Base-by-base conservation (phyloP, 2,888 invertebrate genomes). In the Cerastis rubricosa region DNA sequence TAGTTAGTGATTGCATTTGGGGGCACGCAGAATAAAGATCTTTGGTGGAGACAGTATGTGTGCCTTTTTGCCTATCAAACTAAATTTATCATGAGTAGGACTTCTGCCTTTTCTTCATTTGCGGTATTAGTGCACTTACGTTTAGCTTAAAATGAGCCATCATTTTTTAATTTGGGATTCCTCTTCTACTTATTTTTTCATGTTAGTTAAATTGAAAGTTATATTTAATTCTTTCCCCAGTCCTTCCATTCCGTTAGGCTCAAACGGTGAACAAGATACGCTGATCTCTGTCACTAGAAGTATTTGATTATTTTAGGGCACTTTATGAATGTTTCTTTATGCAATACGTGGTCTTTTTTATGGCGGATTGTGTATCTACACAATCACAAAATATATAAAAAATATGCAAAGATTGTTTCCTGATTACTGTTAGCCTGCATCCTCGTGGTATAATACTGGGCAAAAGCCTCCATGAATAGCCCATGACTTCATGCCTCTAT, bases 111-210 rank as follows among this genome's bases (percentile, higher is more conserved):
- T 22, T n/a, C 35, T 64, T 54, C 8, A 12, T 9, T 40, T 11
- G 40, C 47, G 12, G 25, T 47, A 29, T 78, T 83, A 86, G 78
- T 88, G 87, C 88, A 81, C 85, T 87, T 78, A 80, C 40, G 70
- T 81, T 86, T 71, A 71, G 81, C 77, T 81, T 76, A 74, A 88
- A 85, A 88, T 87, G 83, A 87, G 71, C 76, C 63, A 71, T 75
- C 64, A 71, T 76, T 76, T 87, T 88, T 83, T 76, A 67, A 79
- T 81, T 81, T 85, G 11, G 45, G 25, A 66, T 61, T 71, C 59
- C 63, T 77, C 67, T 71, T 76, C 11, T 73, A 40, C 6, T 40
- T 54, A 67, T 49, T 51, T 85, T 77, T 71, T 49, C 2, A 22
- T 65, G 14, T 35, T 61, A 45, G 25, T 22, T 43, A 59, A 59